Evolutionary conservation across 1,140 invertebrate genomes (phyloP), one percentile per base, ranked within the genome.

Genomic region (Atta colombica): DNA sequence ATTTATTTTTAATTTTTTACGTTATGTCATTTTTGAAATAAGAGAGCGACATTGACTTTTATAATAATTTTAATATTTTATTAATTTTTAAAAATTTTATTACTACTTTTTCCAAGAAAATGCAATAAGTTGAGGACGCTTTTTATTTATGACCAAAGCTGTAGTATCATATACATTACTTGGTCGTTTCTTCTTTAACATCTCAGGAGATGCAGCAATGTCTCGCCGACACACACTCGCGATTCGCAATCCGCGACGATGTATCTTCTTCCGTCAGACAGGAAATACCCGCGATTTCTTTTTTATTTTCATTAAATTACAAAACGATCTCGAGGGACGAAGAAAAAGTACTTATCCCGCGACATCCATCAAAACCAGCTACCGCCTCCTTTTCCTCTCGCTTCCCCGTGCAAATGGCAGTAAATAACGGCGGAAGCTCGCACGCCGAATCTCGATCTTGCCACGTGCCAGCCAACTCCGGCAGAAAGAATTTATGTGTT

Each of bases 391-490:
- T 31, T n/a, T 78, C 49, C 31, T 66, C 3, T 45, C 39, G 14
- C 77, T 35, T 49, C 6, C 31, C 45, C 65, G 65, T 86, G 77
- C 77, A 66, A 80, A 85, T 77, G 82, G 72, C 74, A 78, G 82
- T 85, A 85, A 78, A 85, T 77, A 85, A 78, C 82, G 82, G 7
- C 82, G 60, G 82, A 85, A 86, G 39, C 85, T 77, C 81, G 75
- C 31, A 72, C 53, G 61, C 58, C 71, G 86, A 85, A 88, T 90
- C 80, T 90, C 89, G 86, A 90, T 90, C 80, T 87, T 49, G 81
- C 78, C 87, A 88, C 87, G 89, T 88, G 87, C 82, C 82, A 75
- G 55, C 49, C 66, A 68, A 31, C 28, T 71, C 65, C 39, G 12
- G 8, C 35, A 75, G 53, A 74, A 88, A 82, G 77, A 87, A 90